Evolutionary conservation across 1,140 invertebrate genomes (phyloP).

Genomic region (Plectrocnemia conspersa): DNA sequence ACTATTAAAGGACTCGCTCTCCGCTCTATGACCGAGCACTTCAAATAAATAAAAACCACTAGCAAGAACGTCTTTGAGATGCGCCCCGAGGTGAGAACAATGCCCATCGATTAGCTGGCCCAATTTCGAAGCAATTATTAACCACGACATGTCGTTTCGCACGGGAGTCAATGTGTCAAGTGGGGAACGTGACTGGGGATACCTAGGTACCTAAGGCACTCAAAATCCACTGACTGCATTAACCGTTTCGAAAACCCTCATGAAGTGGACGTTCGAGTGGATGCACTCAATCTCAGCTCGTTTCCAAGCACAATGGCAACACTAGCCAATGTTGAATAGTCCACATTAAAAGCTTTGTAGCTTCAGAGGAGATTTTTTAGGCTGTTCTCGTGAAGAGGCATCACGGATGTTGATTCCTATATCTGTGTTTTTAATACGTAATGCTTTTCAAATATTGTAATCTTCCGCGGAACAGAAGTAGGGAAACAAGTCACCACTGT

Average conservation of each 20-base stretch:
- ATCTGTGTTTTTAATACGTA: too few species aligned
- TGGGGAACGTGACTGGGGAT: background rate
- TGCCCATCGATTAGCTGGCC: too few species aligned
- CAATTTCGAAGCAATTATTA: too few species aligned
- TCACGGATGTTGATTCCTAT: too few species aligned
- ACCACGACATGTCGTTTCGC: too few species aligned
- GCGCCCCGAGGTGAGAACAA: too few species aligned
- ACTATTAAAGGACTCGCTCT: conserved; percentile 24
- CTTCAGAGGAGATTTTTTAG: background rate
- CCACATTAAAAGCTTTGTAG: background rate
- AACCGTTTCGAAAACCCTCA: background rate
- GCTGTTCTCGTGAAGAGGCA: too few species aligned
- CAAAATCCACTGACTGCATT: too few species aligned
- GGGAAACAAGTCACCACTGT: conserved; percentile 10
- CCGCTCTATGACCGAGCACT: conserved; percentile 22
- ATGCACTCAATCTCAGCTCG: conserved; percentile 16
- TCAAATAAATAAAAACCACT: conserved; percentile 20
- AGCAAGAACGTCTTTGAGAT: too few species aligned
- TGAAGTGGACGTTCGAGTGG: conserved; percentile 19
- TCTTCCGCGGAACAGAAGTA: conserved; percentile 4
- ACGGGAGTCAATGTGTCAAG: background rate
- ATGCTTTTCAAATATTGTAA: conserved; percentile 1
- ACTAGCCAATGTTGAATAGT: conserved; percentile 5
- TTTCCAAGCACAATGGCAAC: conserved; percentile 14
- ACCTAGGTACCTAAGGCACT: background rate